Evolutionary conservation across 1,140 invertebrate species (phyloP).

Genomic region (Belonocnema kinseyi): DNA sequence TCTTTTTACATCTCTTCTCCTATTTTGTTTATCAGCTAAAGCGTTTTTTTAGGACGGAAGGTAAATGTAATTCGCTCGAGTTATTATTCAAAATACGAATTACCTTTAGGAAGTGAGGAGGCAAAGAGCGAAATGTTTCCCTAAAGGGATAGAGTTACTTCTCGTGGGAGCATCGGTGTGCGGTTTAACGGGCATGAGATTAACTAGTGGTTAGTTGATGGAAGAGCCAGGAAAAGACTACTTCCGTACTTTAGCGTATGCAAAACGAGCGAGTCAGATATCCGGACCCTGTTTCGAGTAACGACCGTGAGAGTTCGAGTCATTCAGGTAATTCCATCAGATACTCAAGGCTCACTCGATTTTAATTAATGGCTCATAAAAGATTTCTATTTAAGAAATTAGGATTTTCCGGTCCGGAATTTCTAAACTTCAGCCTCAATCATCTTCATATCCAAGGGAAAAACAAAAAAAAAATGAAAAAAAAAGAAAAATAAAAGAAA

Average conservation of each 20-base stretch:
- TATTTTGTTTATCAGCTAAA: too few species aligned
- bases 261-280: slow-evolving; percentile 16
- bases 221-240: slow-evolving; percentile 12
- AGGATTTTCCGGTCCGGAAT: background rate
- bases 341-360: background rate
- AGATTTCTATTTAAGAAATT: background rate
- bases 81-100: background rate
- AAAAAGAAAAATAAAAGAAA: too few species aligned
- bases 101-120: background rate
- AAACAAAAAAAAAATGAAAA: too few species aligned
- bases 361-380: background rate
- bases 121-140: background rate
- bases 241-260: slow-evolving; percentile 11
- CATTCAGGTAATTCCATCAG: slow-evolving; percentile 14
- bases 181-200: slow-evolving; percentile 13
- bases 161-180: slow-evolving; percentile 8
- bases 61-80: background rate
- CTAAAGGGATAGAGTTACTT: slow-evolving; percentile 11
- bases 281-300: slow-evolving; percentile 6
- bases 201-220: slow-evolving; percentile 15
- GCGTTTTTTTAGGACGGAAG: too few species aligned
- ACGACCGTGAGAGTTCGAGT: slow-evolving; percentile 13
- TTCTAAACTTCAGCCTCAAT: too few species aligned
- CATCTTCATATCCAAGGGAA: too few species aligned
- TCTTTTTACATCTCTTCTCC: too few species aligned